Evolutionary conservation across 2,888 invertebrate species (phyloP).

Genomic region (Caenorhabditis sp.): DNA sequence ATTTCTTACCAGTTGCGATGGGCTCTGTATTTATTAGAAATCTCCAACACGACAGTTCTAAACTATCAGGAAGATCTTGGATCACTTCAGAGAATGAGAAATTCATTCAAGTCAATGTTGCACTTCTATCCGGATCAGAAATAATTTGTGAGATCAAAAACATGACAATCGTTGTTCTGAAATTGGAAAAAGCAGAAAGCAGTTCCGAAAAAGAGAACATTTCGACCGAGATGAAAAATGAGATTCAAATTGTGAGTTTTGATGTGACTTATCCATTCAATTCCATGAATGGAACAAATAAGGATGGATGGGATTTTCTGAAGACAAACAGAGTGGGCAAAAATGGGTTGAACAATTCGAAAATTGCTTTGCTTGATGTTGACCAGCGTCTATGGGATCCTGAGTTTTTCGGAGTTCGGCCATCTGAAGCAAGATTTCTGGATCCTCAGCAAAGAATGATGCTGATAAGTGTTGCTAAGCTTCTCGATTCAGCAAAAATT

Average conservation of each 20-base stretch:
- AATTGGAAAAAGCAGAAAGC: conserved; percentile 7
- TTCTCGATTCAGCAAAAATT: conserved; percentile 75
- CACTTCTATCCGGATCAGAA: conserved; percentile 16
- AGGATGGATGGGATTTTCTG: conserved; percentile 29
- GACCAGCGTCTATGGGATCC: conserved; percentile 69
- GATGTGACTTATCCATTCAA: conserved; percentile 34
- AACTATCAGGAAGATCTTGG: conserved; percentile 16
- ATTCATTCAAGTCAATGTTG: conserved; percentile 50
- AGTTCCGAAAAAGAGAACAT: conserved; percentile 1
- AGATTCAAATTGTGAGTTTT: conserved; percentile 37
- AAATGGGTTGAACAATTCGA: background rate
- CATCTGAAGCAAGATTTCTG: conserved; percentile 77
- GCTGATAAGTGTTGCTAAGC: conserved; percentile 39
- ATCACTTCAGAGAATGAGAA: conserved; percentile 48
- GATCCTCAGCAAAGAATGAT: conserved; percentile 89
- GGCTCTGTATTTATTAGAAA: conserved; percentile 16
- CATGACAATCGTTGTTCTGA: conserved; percentile 44
- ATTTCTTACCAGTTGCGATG: conserved; percentile 46
- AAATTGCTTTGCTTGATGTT: conserved; percentile 31
- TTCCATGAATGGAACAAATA: conserved; percentile 11
- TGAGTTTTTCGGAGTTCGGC: conserved; percentile 70
- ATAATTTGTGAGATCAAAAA: conserved; percentile 41
- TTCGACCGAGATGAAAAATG: too few species aligned
- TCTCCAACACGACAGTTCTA: conserved; percentile 1
- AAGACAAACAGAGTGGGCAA: conserved; percentile 24